A percentile compares a stretch with the other conserved stretches of the same genome.
phyloP scores from a whole-genome alignment of 1,140 invertebrate species.

The Drosophila ogumai region DNA sequence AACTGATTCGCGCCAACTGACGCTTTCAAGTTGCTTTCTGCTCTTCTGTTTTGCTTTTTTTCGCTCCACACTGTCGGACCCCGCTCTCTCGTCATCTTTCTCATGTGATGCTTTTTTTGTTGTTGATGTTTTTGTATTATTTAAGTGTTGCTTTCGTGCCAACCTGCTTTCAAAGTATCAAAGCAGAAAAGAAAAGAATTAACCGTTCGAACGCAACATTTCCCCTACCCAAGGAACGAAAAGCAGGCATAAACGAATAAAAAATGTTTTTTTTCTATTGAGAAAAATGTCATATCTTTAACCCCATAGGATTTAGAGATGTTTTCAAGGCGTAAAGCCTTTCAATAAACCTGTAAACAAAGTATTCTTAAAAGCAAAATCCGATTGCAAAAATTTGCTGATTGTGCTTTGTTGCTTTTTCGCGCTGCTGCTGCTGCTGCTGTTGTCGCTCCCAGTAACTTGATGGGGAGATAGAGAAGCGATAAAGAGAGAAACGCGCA shows the following conservation, averaged over 20 bases:
- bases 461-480: neutral
- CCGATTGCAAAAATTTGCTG: slow-evolving; percentile 22
- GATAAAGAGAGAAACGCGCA: slow-evolving; percentile 14
- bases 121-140: neutral
- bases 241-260: neutral
- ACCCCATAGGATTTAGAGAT: neutral
- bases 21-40: slow-evolving; percentile 24
- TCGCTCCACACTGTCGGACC: neutral
- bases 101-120: slow-evolving; percentile 6
- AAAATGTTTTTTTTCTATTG: neutral
- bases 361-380: slow-evolving; percentile 23
- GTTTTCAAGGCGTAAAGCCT: neutral
- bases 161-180: neutral
- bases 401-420: slow-evolving; percentile 36
- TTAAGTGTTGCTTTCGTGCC: neutral
- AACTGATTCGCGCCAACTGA: slow-evolving; percentile 14
- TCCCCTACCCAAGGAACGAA: too few species aligned
- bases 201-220: neutral
- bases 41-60: slow-evolving; percentile 32
- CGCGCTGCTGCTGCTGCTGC: slow-evolving; percentile 10
- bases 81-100: slow-evolving; percentile 2
- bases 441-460: neutral
- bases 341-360: slow-evolving; percentile 8
- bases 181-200: slow-evolving; percentile 10
- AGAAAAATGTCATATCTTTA: neutral